A percentile compares a stretch with the other conserved stretches of the same genome.
Conservation (phyloP, 2,797 vertebrate species). For the Falco columbarius region DNA sequence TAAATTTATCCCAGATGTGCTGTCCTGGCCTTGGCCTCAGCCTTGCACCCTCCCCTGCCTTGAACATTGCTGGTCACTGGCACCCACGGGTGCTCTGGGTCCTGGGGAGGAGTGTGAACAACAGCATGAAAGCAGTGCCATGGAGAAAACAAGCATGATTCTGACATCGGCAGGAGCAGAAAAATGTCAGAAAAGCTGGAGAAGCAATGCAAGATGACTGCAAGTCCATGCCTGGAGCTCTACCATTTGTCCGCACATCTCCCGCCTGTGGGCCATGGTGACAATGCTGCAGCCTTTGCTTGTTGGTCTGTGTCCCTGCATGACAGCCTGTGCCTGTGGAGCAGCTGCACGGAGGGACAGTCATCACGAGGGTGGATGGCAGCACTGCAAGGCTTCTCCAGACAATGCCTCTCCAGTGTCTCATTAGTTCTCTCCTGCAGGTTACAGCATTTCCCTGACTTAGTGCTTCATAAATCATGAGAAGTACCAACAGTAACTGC, state of each 20-base stretch:
- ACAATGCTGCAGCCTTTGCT: fast-evolving
- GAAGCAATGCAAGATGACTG: not conserved
- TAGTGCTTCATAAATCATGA: not conserved
- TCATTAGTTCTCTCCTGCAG: not conserved
- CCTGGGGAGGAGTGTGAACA: not conserved
- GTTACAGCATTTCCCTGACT: not conserved
- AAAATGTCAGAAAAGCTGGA: not conserved
- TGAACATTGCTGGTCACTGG: too few relatives aligned
- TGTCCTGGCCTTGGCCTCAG: not conserved
- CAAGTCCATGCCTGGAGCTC: not conserved
- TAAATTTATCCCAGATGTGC: not conserved
- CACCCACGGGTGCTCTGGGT: fast-evolving
- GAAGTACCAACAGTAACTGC: not conserved
- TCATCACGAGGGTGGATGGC: not conserved
- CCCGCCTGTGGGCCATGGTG: fast-evolving
- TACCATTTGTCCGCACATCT: not conserved
- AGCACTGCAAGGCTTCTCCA: not conserved
- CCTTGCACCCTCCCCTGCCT: not conserved
- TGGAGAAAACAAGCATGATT: too few relatives aligned
- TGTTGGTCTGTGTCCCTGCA: not conserved
- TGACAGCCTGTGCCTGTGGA: fast-evolving
- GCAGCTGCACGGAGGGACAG: not conserved
- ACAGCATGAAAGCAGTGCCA: not conserved
- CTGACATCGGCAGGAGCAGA: not conserved
- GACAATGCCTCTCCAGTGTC: too few relatives aligned